phyloP scores from a whole-genome alignment of 2,888 invertebrate genomes.

The Bellardia pandia region DNA sequence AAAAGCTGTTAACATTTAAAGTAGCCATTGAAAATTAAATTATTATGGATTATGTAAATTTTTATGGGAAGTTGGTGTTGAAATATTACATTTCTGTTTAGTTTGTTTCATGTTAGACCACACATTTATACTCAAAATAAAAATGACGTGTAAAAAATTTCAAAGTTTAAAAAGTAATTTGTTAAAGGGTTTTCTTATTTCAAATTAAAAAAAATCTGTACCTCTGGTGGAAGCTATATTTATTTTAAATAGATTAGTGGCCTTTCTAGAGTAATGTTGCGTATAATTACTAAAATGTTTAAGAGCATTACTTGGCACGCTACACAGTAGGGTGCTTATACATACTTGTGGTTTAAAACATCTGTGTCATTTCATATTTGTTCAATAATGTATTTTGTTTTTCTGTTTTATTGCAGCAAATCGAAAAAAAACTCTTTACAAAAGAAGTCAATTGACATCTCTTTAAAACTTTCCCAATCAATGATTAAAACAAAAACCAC shows the following conservation, averaged over 20 bases:
- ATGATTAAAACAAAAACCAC: slow-evolving; percentile 36
- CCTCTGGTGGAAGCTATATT: background rate
- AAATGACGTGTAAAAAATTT: background rate
- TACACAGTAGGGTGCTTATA: background rate
- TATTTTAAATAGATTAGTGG: background rate
- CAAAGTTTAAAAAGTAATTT: background rate
- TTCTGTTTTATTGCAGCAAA: background rate
- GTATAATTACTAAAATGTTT: no score
- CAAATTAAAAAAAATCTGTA: background rate
- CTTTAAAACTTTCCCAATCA: slow-evolving; percentile 52
- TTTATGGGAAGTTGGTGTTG: slow-evolving; percentile 64
- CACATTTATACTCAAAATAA: background rate
- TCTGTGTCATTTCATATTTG: slow-evolving; percentile 7
- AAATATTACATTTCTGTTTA: slow-evolving; percentile 27
- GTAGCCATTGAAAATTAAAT: slow-evolving; percentile 60
- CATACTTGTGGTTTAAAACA: background rate
- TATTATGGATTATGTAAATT: slow-evolving; percentile 58
- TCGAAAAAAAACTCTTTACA: background rate
- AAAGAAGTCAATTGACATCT: slow-evolving; percentile 47
- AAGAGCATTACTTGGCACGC: background rate
- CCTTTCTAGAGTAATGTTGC: background rate
- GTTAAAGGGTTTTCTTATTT: background rate
- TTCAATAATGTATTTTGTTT: background rate
- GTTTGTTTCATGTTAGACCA: slow-evolving; percentile 8
- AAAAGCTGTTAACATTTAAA: slow-evolving; percentile 35